phyloP scores from a whole-genome alignment of 1,140 invertebrate species.

The Daktulosphaira vitifoliae region DNA sequence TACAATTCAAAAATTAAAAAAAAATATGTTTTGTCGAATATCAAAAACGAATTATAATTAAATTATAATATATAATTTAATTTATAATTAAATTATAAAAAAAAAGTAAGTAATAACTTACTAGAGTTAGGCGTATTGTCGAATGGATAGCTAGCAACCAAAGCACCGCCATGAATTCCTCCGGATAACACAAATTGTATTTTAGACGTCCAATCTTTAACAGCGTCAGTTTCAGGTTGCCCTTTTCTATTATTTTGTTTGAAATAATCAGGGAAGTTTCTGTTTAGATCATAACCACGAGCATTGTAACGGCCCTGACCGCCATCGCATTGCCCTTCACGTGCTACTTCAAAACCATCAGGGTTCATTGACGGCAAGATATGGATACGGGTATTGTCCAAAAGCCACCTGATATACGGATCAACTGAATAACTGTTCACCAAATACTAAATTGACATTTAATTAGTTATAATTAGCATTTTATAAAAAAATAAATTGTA shows the following conservation, averaged over 20 bases:
- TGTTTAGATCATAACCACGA: slow-evolving; percentile 77
- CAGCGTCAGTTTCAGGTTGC: slow-evolving; percentile 87
- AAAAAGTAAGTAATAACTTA: no score
- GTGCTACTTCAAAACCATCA: slow-evolving; percentile 78
- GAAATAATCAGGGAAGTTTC: slow-evolving; percentile 89
- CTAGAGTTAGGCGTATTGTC: slow-evolving; percentile 84
- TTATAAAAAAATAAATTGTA: no score
- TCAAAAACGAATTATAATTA: no score
- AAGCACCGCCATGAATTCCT: slow-evolving; percentile 81
- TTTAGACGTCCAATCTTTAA: slow-evolving; percentile 87
- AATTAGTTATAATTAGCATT: no score
- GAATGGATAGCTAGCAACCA: slow-evolving; percentile 87
- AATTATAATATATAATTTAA: no score
- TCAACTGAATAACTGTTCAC: slow-evolving; percentile 72
- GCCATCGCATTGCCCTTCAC: slow-evolving; percentile 77
- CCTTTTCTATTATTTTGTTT: slow-evolving; percentile 72
- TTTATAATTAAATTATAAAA: no score
- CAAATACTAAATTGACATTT: slow-evolving; percentile 52
- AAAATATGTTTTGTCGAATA: no score
- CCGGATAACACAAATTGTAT: slow-evolving; percentile 87
- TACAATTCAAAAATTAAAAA: no score
- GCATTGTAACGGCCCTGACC: slow-evolving; percentile 78
- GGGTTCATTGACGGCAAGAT: slow-evolving; percentile 89
- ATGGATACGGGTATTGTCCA: slow-evolving; percentile 85
- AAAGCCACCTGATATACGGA: slow-evolving; percentile 69